Conservation (phyloP, 2,888 invertebrate species). For the Hemicrepidius hirtus region DNA sequence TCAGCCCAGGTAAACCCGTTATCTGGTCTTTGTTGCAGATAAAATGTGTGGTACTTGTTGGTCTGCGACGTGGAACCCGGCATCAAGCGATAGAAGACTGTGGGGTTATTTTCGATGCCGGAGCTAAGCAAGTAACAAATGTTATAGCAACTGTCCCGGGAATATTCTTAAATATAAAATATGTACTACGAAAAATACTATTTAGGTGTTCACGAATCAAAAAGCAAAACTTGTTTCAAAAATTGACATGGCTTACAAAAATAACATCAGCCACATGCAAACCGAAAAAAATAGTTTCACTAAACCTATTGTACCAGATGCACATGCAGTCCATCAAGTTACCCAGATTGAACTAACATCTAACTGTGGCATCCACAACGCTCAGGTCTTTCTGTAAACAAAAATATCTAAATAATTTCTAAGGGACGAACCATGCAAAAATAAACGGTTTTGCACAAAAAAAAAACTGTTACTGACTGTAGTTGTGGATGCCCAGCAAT, state of each 20-base stretch:
- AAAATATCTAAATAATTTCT: constrained; percentile 42
- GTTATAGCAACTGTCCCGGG: constrained; percentile 22
- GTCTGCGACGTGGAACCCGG: constrained; percentile 97
- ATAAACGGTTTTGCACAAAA: constrained; percentile 41
- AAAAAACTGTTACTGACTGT: constrained; percentile 34
- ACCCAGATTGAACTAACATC: constrained; percentile 50
- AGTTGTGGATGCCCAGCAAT: constrained; percentile 50
- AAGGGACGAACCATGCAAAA: constrained; percentile 49
- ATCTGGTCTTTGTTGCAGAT: constrained; percentile 94
- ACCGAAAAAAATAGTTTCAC: constrained; percentile 49
- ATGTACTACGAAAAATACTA: constrained; percentile 55
- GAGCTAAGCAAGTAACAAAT: constrained; percentile 79
- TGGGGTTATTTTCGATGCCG: constrained; percentile 96
- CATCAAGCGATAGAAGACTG: constrained; percentile 96
- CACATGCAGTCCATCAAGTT: constrained; percentile 58
- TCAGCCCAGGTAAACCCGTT: constrained; percentile 96
- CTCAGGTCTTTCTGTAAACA: constrained; percentile 17
- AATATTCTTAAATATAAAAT: constrained; percentile 39
- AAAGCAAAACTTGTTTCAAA: constrained; percentile 60
- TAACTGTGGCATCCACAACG: constrained; percentile 50
- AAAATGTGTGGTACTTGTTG: constrained; percentile 96
- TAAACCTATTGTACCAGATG: constrained; percentile 55
- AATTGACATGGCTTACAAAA: constrained; percentile 69
- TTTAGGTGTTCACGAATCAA: constrained; percentile 56
- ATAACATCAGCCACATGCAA: constrained; percentile 64